Evolutionary conservation across 1,140 invertebrate genomes (phyloP).

Genomic region (Telenomus remus): DNA sequence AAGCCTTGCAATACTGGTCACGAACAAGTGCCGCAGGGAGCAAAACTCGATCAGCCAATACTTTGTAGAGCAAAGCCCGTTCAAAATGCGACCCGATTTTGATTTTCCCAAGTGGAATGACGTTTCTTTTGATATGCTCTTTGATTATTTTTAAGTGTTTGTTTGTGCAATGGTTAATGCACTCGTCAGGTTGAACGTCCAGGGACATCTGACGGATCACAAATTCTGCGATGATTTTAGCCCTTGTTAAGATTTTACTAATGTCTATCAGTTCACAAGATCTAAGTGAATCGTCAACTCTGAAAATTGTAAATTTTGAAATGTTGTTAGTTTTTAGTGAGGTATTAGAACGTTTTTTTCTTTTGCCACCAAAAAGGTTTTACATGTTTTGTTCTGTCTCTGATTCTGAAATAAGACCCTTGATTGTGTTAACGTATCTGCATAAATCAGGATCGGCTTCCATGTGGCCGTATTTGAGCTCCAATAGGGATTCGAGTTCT

Average conservation of each 20-base stretch:
- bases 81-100: slow-evolving; percentile 79
- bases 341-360: no score
- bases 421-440: slow-evolving; percentile 58
- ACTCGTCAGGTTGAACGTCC: slow-evolving; percentile 65
- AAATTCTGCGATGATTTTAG: slow-evolving; percentile 73
- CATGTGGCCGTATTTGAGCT: slow-evolving; percentile 60
- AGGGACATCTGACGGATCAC: slow-evolving; percentile 76
- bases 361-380: no score
- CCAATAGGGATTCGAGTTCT: slow-evolving; percentile 49
- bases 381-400: slow-evolving; percentile 21
- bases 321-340: no score
- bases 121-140: slow-evolving; percentile 61
- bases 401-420: slow-evolving; percentile 54
- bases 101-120: slow-evolving; percentile 78
- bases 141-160: slow-evolving; percentile 74
- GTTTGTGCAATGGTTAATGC: slow-evolving; percentile 73
- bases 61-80: slow-evolving; percentile 81
- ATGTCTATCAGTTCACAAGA: slow-evolving; percentile 47
- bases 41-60: slow-evolving; percentile 78
- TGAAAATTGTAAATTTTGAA: no score
- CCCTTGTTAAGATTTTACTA: slow-evolving; percentile 61
- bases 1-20: slow-evolving; percentile 75
- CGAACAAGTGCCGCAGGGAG: slow-evolving; percentile 78
- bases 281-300: no score
- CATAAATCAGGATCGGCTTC: slow-evolving; percentile 59